Conservation (phyloP, 2,888 invertebrate species). For the Apodemia duryi region DNA sequence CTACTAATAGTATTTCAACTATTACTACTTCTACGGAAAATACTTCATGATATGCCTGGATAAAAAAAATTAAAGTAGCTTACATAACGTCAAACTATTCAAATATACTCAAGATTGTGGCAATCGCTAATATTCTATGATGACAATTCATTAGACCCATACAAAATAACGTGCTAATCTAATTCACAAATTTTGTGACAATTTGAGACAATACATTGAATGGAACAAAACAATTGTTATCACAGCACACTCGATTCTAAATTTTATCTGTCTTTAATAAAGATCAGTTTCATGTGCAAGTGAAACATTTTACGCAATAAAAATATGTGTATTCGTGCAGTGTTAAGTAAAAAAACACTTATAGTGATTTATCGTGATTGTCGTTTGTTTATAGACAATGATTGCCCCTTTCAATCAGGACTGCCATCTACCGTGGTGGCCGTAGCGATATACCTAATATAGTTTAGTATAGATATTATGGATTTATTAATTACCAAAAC, state of each 20-base stretch:
- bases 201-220: conserved; percentile 5
- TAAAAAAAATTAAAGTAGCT: too few species aligned
- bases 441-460: too few species aligned
- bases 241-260: not conserved
- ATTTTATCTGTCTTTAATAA: not conserved
- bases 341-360: conserved; percentile 3
- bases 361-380: conserved; percentile 10
- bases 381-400: not conserved
- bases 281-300: not conserved
- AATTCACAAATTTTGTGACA: conserved; percentile 6
- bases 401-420: too few species aligned
- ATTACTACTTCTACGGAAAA: too few species aligned
- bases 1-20: too few species aligned
- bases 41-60: too few species aligned
- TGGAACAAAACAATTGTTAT: conserved; percentile 6
- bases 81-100: not conserved
- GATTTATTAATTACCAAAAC: too few species aligned
- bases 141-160: not conserved
- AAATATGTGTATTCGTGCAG: conserved; percentile 8
- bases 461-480: too few species aligned
- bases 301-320: conserved; percentile 7
- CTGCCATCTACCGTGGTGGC: too few species aligned
- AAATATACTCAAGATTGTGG: not conserved
- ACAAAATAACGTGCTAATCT: conserved; percentile 2
- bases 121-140: conserved; percentile 2